These are phyloP conservation scores for Scalopus aquaticus DNA, from an alignment of 2,113 vertebrate species.

Conservation along the genomic window DNA sequence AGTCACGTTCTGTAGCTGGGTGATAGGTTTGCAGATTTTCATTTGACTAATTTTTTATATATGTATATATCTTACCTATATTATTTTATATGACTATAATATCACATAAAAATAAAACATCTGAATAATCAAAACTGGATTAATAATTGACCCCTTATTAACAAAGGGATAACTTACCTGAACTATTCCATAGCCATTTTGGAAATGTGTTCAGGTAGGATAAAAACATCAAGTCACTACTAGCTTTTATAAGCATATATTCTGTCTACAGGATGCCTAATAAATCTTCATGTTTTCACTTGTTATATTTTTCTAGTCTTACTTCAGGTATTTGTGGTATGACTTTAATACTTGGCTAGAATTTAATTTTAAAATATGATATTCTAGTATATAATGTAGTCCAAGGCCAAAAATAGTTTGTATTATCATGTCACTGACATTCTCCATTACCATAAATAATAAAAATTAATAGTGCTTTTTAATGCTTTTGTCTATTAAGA, in stretches of 20 bases:
- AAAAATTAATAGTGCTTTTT: constrained; percentile 48
- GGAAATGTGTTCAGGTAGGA: not conserved
- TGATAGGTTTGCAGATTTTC: not conserved
- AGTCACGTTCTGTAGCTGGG: not conserved
- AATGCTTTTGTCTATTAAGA: constrained; percentile 14
- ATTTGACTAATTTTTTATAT: not conserved
- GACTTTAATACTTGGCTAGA: not conserved
- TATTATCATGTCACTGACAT: not conserved
- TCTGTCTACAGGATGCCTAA: not conserved
- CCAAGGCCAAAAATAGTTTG: not conserved
- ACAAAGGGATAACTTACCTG: not conserved
- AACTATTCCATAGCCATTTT: not conserved
- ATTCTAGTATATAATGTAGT: not conserved
- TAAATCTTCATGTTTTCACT: not conserved
- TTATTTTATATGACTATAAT: not conserved
- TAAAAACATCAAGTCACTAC: not conserved
- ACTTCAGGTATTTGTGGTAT: not conserved
- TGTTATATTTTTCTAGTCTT: constrained; percentile 1
- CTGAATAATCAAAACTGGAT: constrained; percentile 7
- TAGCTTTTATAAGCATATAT: constrained; percentile 27
- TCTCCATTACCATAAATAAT: not conserved
- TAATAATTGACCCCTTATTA: not conserved
- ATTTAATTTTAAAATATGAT: constrained; percentile 7
- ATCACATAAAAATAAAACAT: not conserved
- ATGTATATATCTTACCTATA: not conserved